Evolutionary conservation across 2,113 vertebrate species (phyloP).

Genomic region (Chaenogobius annularis): DNA sequence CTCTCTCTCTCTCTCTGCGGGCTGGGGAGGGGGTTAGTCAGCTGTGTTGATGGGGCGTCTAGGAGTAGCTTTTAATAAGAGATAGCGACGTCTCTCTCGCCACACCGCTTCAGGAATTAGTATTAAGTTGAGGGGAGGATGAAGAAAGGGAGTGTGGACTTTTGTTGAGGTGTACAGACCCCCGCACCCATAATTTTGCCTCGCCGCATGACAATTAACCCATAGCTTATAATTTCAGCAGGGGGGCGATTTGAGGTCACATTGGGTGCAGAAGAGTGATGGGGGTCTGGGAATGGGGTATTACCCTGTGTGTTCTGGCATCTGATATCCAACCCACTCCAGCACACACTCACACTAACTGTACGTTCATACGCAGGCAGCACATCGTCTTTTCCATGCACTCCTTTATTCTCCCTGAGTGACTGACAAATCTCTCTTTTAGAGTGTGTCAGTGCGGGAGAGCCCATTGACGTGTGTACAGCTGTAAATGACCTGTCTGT

Average conservation of each 20-base stretch:
- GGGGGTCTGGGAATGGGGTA: slow-evolving; percentile 53
- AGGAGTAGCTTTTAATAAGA: slow-evolving; percentile 78
- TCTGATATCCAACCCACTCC: slow-evolving; percentile 45
- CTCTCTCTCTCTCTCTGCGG: slow-evolving; percentile 63
- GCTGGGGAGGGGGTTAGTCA: slow-evolving; percentile 16
- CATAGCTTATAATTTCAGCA: slow-evolving; percentile 62
- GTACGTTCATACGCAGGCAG: slow-evolving; percentile 3
- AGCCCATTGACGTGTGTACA: slow-evolving; percentile 63
- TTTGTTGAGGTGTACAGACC: slow-evolving; percentile 93
- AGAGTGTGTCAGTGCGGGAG: slow-evolving; percentile 59
- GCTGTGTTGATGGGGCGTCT: slow-evolving; percentile 52
- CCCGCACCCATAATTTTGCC: slow-evolving; percentile 92
- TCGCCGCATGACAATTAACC: slow-evolving; percentile 97
- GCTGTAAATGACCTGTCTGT: slow-evolving; percentile 69
- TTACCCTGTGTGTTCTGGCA: slow-evolving; percentile 52
- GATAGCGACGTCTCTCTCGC: slow-evolving; percentile 87
- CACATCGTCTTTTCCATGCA: slow-evolving; percentile 34
- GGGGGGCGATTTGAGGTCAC: slow-evolving; percentile 59
- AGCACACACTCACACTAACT: slow-evolving; percentile 1
- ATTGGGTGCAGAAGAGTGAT: slow-evolving; percentile 49
- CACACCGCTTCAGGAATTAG: slow-evolving; percentile 86
- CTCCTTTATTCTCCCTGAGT: slow-evolving; percentile 63
- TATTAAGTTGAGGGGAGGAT: slow-evolving; percentile 90
- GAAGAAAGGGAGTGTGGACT: slow-evolving; percentile 63
- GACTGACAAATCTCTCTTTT: slow-evolving; percentile 71